Base-by-base conservation (phyloP, 2,797 vertebrate genomes). In the Enteromius radiatus region DNA sequence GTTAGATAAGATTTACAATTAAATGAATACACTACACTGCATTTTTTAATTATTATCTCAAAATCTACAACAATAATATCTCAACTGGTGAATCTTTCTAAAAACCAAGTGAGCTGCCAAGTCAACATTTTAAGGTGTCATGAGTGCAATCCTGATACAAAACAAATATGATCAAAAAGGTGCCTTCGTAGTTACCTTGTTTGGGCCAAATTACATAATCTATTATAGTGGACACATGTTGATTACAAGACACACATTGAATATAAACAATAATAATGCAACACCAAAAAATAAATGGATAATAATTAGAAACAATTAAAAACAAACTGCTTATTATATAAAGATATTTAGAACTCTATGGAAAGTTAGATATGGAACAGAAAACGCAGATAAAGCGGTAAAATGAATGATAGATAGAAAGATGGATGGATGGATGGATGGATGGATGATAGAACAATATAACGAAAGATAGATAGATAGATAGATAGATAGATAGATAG, bases 21-120 rank as follows among this genome's bases (percentile, higher is more conserved):
- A 59, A 86, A 78, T 43, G 45, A 86, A 88, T 74, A 78, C 67
- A 45, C 77, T 33, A 54, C 26, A 59, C 61, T 41, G 73, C 36
- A 74, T 82, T 79, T 86, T 71, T 75, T 1, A 33, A 63, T 84
- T 81, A 83, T 80, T 77, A 28, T 11, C 19, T 52, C 28, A 52
- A 73, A 49, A 33, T 52, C 3, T 52, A 23, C 31, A 19, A 12
- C 9, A 71, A 21, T 47, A 47, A 71, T 21, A 71, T 9, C 17
- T 21, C 45, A 52, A 52, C 3, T 21, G 49, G 4, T 49, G 69
- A 4, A 49, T 71, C 11, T 52, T 49, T 71, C 69, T 23, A 33
- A n/a, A 68, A 68, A 68, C 19, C 36, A 4, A 41, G 5, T 41
- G 21, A 23, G 11, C 2, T 69, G 14, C 31, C 15, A 19, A 43